Evolutionary conservation across 2,888 invertebrate genomes (phyloP), one percentile per base, ranked within the genome.

Genomic region (Drosophila pseudotakahashii): DNA sequence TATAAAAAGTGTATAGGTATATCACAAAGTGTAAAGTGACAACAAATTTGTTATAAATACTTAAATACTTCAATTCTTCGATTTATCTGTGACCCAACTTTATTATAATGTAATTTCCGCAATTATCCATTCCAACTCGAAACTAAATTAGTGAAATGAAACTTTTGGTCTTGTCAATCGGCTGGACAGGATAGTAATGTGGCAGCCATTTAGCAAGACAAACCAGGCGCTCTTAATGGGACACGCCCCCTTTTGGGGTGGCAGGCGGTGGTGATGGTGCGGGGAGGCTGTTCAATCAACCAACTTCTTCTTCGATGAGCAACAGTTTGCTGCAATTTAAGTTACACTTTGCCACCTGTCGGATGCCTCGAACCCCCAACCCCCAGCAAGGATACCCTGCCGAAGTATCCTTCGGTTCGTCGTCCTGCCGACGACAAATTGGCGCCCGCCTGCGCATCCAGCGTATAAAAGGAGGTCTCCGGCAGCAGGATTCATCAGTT

Each of bases 271-370:
- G 19, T 34, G 16, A 34, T 30, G 51, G 19, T 34, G 16, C 16
- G 30, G 41, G 5, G 30, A 2, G 30, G 30, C 2, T 30, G 34
- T 55, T 73, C 50, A 62, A 73, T 73, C 72, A 71, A 74, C 62
- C 34, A 34, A 34, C 34, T 34, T 34, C 34, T 42, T 23, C 6
- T 79, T 78, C 67, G 50, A 68, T 62, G 76, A 73, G 81, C 83
- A 84, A 84, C 83, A 85, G 83, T 85, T 84, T 75, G 83, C 78
- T 70, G 79, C 81, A 81, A 79, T 84, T 83, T 76, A 79, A 82
- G 81, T 81, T 82, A 75, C 71, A 63, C 51, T 74, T 74, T 72
- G 62, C 75, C 81, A 81, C 76, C 79, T 81, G 79, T 78, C 71
- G 32, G n/a, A 5, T 10, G 10, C 16, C 47, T 55, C 26, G 26